These are phyloP conservation scores for Calephelis virginiensis DNA, from an alignment of 1,140 invertebrate species.

Conservation along the genomic window DNA sequence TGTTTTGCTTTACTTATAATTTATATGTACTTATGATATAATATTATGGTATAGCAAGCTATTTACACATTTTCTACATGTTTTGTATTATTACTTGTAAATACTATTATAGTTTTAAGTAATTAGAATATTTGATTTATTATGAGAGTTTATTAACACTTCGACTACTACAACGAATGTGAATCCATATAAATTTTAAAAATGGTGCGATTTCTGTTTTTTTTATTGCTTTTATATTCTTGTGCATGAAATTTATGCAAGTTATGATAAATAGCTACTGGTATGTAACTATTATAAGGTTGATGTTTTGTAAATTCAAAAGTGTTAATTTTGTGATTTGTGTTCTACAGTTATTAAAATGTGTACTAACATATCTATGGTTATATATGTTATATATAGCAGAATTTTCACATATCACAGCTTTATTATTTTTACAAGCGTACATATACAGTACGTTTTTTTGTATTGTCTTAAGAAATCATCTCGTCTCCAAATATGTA, in stretches of 20 bases:
- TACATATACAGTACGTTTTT: constrained; percentile 9
- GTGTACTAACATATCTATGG: neutral
- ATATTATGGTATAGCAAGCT: neutral
- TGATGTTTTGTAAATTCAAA: no score
- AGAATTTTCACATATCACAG: neutral
- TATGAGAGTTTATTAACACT: constrained; percentile 6
- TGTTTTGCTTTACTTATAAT: constrained; percentile 1
- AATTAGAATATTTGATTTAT: constrained; percentile 2
- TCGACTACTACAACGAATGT: neutral
- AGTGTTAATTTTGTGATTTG: no score
- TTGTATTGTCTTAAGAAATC: neutral
- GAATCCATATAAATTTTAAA: neutral
- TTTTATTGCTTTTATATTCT: neutral
- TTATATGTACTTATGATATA: neutral
- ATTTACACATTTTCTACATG: neutral
- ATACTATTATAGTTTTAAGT: constrained; percentile 1
- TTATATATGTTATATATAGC: neutral
- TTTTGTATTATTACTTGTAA: constrained; percentile 4
- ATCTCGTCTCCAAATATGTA: neutral
- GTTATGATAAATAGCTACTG: neutral
- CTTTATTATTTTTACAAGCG: neutral
- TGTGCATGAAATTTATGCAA: neutral
- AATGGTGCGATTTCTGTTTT: constrained; percentile 1
- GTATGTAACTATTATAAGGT: neutral
- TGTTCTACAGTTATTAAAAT: neutral